Base-by-base conservation (phyloP, 2,797 vertebrate genomes). In the Myripristis murdjan region DNA sequence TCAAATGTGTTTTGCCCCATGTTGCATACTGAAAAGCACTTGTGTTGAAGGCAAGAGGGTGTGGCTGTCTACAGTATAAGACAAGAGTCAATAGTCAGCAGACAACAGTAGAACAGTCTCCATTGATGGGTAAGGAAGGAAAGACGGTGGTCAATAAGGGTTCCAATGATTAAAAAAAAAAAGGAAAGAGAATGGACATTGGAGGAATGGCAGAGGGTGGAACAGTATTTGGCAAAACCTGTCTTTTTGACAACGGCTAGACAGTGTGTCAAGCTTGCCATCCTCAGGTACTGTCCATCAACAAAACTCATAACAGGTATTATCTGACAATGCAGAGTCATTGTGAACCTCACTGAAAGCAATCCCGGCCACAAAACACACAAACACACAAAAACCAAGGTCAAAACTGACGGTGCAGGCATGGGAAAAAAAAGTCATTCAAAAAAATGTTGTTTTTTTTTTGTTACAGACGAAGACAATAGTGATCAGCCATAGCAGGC, bases 1-100 rank as follows among this genome's bases (percentile, higher is more conserved):
- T 84, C 65, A 84, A 70, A 84, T 77, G 41, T 64, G 67, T 69
- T 81, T 66, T 70, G 59, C 73, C 75, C 76, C 68, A 72, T 72
- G 56, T 72, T 76, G 53, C 75, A 77, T 77, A 62, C 33, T 31
- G 5, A 28, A 79, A 75, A 63, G 44, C 20, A 1, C 22, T 14
- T 12, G 24, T 73, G 4, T 67, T 56, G 4, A 28, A 58, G 59
- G 62, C 33, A 63, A 60, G 31, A 69, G 18, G 26, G 20, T 71
- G 39, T 16, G 6, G 41, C 11, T 10, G 47, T 82, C 69, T 62
- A 82, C 61, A 75, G 20, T 69, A 62, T 61, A 52, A 31, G 22
- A 78, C 54, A 58, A 26, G 22, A 70, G 67, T 71, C 47, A 60
- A 53, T 16, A 41, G 37, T 62, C 39, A 78, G 49, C 5, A 63